These are phyloP conservation scores for Seira musarum DNA, from an alignment of 2,888 invertebrate genomes.

Conservation along the genomic window DNA sequence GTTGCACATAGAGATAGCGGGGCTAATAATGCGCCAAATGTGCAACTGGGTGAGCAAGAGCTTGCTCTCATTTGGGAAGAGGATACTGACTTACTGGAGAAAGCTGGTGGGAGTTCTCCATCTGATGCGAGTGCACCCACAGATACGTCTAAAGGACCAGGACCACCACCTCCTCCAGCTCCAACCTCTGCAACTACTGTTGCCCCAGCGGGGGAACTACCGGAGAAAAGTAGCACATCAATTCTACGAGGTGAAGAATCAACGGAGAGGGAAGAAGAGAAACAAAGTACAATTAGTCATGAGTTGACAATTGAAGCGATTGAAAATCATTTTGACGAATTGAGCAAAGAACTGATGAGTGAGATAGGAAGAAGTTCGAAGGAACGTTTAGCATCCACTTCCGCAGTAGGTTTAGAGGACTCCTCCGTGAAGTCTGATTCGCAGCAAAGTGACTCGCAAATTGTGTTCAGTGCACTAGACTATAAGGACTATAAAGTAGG, in stretches of 20 bases:
- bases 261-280: slow-evolving; percentile 71
- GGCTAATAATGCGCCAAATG: slow-evolving; percentile 44
- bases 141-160: slow-evolving; percentile 57
- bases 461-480: slow-evolving; percentile 83
- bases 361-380: slow-evolving; percentile 54
- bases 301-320: slow-evolving; percentile 56
- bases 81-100: slow-evolving; percentile 77
- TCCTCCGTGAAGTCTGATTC: slow-evolving; percentile 70
- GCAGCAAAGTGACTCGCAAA: slow-evolving; percentile 74
- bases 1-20: slow-evolving; percentile 84
- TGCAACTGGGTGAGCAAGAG: slow-evolving; percentile 75
- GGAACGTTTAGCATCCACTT: slow-evolving; percentile 34
- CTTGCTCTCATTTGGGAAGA: slow-evolving; percentile 88
- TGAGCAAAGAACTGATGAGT: slow-evolving; percentile 58
- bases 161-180: slow-evolving; percentile 7
- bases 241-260: slow-evolving; percentile 17
- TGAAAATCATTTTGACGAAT: slow-evolving; percentile 54
- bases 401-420: slow-evolving; percentile 21
- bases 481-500: slow-evolving; percentile 82
- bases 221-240: not conserved
- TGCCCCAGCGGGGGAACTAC: not conserved
- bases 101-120: slow-evolving; percentile 69
- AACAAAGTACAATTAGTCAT: slow-evolving; percentile 22
- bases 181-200: slow-evolving; percentile 1
- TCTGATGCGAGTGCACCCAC: slow-evolving; percentile 72